These are phyloP conservation scores for Epinephelus moara DNA, from an alignment of 2,113 vertebrate species.

Conservation along the genomic window DNA sequence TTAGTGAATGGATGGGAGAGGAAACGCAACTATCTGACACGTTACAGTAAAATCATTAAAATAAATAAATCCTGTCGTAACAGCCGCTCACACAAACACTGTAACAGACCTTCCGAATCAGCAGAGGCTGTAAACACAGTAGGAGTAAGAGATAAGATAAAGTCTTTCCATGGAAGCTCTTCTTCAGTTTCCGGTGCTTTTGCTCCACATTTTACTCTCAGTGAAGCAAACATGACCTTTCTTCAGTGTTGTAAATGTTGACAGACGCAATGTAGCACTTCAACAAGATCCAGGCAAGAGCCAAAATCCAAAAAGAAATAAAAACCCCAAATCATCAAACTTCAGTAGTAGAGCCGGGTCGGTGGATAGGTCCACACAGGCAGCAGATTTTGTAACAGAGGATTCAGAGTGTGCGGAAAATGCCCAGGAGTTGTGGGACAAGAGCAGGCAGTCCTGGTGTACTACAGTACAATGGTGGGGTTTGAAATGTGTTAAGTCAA, in stretches of 20 bases:
- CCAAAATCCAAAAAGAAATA: conserved; percentile 19
- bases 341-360: conserved; percentile 65
- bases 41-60: conserved; percentile 31
- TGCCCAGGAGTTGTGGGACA: conserved; percentile 53
- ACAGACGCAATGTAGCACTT: conserved; percentile 41
- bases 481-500: conserved; percentile 43
- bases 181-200: conserved; percentile 46
- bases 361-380: conserved; percentile 56
- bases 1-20: conserved; percentile 18
- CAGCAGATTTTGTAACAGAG: conserved; percentile 62
- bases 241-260: conserved; percentile 38
- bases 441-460: conserved; percentile 75
- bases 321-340: conserved; percentile 41
- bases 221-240: conserved; percentile 38
- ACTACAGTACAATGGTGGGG: conserved; percentile 69
- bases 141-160: conserved; percentile 43
- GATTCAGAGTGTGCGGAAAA: conserved; percentile 62
- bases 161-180: conserved; percentile 39
- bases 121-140: conserved; percentile 68
- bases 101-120: conserved; percentile 70
- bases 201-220: neutral
- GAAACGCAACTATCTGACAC: conserved; percentile 29
- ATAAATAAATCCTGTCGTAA: conserved; percentile 44
- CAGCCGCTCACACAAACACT: conserved; percentile 30
- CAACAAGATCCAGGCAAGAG: conserved; percentile 50